Conservation (phyloP, 2,113 vertebrate species). For the Brienomyrus brachyistius region DNA sequence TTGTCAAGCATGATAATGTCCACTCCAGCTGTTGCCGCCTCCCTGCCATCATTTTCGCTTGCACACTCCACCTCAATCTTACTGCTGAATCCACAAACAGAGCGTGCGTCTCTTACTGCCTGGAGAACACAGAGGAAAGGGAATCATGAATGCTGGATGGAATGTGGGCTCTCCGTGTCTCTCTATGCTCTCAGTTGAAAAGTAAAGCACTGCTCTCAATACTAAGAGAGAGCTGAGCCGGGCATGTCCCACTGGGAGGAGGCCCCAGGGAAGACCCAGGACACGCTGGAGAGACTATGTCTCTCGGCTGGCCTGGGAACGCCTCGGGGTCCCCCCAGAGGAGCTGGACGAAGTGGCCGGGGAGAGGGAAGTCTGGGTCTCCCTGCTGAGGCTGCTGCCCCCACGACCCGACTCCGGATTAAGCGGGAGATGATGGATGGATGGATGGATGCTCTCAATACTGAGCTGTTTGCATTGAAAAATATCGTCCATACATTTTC, state of each 20-base stretch:
- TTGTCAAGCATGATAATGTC: conserved; percentile 77
- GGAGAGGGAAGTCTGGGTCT: too few species aligned
- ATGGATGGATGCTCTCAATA: background rate
- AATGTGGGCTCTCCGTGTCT: background rate
- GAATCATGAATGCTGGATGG: background rate
- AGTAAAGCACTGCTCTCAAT: background rate
- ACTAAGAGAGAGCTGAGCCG: too few species aligned
- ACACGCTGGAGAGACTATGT: too few species aligned
- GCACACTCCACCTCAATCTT: conserved; percentile 76
- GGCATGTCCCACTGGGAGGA: too few species aligned
- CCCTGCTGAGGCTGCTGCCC: too few species aligned
- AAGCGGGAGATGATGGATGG: too few species aligned
- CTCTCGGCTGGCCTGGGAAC: too few species aligned
- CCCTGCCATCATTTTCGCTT: conserved; percentile 52
- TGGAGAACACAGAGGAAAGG: conserved; percentile 19
- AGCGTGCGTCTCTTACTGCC: conserved; percentile 53
- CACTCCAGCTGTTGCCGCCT: conserved; percentile 57
- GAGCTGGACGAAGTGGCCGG: too few species aligned
- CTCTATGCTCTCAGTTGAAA: background rate
- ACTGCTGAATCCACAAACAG: conserved; percentile 57
- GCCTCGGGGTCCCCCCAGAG: too few species aligned
- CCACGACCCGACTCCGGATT: too few species aligned
- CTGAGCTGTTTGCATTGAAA: background rate
- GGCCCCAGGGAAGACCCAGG: too few species aligned
- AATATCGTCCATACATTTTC: background rate